Evolutionary conservation across 2,888 invertebrate genomes (phyloP).

Genomic region (Oscheius sp.): DNA sequence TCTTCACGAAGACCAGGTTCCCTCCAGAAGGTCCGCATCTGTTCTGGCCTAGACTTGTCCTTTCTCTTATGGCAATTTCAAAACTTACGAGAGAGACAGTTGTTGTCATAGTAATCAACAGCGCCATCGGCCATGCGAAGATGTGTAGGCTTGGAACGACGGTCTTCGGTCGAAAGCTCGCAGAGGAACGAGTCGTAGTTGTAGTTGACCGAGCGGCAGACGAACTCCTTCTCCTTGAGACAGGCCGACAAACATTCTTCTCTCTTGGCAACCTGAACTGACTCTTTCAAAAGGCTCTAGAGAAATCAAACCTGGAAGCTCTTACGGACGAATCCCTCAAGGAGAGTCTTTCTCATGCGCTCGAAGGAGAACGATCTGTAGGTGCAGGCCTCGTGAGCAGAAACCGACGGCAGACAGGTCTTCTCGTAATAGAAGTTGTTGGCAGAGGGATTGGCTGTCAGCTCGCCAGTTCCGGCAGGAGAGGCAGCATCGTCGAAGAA

Average conservation of each 20-base stretch:
- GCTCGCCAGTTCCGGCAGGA: slow-evolving; percentile 69
- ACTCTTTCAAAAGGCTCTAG: neutral
- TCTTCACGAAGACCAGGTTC: slow-evolving; percentile 73
- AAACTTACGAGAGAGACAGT: slow-evolving; percentile 76
- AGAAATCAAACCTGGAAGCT: slow-evolving; percentile 71
- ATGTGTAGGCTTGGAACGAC: slow-evolving; percentile 76
- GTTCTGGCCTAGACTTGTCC: slow-evolving; percentile 66
- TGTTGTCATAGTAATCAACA: slow-evolving; percentile 78
- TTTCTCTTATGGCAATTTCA: neutral
- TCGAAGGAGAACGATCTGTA: slow-evolving; percentile 76
- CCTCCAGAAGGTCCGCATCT: slow-evolving; percentile 73
- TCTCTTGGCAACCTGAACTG: slow-evolving; percentile 74
- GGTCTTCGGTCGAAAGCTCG: slow-evolving; percentile 76
- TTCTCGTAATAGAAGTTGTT: slow-evolving; percentile 75
- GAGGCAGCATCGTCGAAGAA: slow-evolving; percentile 74
- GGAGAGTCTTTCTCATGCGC: slow-evolving; percentile 76
- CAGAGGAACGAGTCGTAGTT: slow-evolving; percentile 75
- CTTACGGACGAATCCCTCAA: slow-evolving; percentile 76
- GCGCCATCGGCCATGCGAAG: slow-evolving; percentile 75
- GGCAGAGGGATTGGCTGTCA: slow-evolving; percentile 73
- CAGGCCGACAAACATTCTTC: slow-evolving; percentile 77
- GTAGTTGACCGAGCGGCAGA: slow-evolving; percentile 77
- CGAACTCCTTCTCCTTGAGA: slow-evolving; percentile 75
- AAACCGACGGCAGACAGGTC: slow-evolving; percentile 73
- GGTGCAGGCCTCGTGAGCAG: slow-evolving; percentile 73